phyloP scores from a whole-genome alignment of 2,113 vertebrate genomes.

The Onychostoma macrolepis region DNA sequence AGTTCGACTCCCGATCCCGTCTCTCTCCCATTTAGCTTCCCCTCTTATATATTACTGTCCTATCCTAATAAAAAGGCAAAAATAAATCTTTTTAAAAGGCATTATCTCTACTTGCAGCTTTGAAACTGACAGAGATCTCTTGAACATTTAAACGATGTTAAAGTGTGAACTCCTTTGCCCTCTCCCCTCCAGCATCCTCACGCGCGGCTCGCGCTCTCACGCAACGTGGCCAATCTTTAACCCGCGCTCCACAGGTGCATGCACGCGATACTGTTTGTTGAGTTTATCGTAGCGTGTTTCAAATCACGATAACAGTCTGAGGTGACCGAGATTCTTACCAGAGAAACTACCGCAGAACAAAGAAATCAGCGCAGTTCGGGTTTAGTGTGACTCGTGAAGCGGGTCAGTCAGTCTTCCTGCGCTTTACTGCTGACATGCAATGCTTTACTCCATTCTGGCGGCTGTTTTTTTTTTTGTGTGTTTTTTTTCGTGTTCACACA shows the following conservation, averaged over 20 bases:
- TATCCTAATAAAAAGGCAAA: no score
- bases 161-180: conserved; percentile 44
- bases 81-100: no score
- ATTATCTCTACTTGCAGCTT: background rate
- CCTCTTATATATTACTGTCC: no score
- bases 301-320: conserved; percentile 18
- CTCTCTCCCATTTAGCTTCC: no score
- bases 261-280: conserved; percentile 67
- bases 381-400: background rate
- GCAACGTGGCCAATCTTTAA: conserved; percentile 81
- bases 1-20: no score
- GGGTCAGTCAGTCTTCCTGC: no score
- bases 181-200: conserved; percentile 63
- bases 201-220: conserved; percentile 76
- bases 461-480: no score
- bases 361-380: background rate
- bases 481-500: no score
- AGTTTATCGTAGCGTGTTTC: conserved; percentile 58
- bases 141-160: background rate
- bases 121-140: background rate
- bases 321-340: background rate
- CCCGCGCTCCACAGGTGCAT: conserved; percentile 69
- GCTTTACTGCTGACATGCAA: background rate
- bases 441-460: no score
- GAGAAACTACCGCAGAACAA: background rate